Evolutionary conservation across 2,888 invertebrate genomes (phyloP).

Genomic region (Melangyna quadrimaculata): DNA sequence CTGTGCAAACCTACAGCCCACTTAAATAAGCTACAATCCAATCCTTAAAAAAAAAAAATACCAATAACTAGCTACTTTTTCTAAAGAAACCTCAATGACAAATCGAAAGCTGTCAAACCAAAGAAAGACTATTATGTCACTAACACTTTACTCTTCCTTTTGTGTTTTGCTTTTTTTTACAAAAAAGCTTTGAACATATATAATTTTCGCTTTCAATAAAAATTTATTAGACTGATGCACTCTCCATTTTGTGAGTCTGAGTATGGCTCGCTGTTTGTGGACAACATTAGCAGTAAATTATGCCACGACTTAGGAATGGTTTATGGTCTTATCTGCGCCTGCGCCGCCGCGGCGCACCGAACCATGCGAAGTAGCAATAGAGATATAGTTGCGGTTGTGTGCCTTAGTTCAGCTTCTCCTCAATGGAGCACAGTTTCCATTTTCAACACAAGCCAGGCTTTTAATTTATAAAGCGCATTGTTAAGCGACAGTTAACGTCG

Average conservation of each 20-base stretch:
- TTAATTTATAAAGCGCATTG: constrained; percentile 70
- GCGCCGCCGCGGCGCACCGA: not conserved
- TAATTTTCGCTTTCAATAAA: constrained; percentile 67
- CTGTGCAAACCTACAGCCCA: too few species aligned
- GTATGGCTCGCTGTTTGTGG: constrained; percentile 46
- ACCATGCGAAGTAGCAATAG: not conserved
- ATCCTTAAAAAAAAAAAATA: not conserved
- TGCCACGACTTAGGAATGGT: constrained; percentile 69
- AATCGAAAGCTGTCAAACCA: constrained; percentile 10
- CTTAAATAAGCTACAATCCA: too few species aligned
- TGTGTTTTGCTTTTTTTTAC: not conserved
- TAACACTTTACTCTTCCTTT: not conserved
- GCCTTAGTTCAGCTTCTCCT: not conserved
- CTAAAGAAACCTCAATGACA: not conserved
- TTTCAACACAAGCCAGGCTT: constrained; percentile 56
- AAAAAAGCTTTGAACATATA: constrained; percentile 17
- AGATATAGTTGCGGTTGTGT: not conserved
- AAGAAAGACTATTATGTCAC: constrained; percentile 49
- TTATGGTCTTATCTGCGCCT: constrained; percentile 59
- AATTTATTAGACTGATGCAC: constrained; percentile 62
- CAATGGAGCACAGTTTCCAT: constrained; percentile 12
- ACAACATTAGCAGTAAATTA: constrained; percentile 67
- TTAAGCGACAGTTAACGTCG: constrained; percentile 70
- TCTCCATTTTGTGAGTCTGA: constrained; percentile 7
- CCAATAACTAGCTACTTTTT: not conserved